Base-by-base conservation (phyloP, 2,113 vertebrate species). In the Gnathonemus echidnorhynchus region DNA sequence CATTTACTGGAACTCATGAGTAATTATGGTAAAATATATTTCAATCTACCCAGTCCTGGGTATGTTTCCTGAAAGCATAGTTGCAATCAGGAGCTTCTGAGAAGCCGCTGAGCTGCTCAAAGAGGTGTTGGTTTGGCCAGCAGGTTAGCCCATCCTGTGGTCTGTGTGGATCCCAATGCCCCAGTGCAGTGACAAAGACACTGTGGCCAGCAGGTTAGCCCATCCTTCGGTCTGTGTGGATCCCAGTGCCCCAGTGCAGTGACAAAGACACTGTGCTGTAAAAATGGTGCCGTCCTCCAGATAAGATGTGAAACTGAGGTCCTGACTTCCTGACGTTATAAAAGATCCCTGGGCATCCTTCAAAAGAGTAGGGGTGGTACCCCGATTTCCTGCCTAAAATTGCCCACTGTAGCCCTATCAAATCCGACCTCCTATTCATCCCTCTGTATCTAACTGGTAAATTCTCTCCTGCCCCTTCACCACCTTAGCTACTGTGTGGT, bases 1-100 rank as follows among this genome's bases (percentile, higher is more conserved):
- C 2, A 24, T 49, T 35, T 24, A 88, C 93, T 92, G 92, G 93
- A 93, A 91, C 89, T 52, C 84, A 77, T 35, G 74, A n/a, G 49
- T 21, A 62, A 86, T 92, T 90, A 89, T 91, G 52, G 50, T 21
- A 50, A 87, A 86, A 87, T 77, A 50, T 46, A 42, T 56, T 70
- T 39, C 39, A 52, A 42, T 52, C 3, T 27, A 35, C 7, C 42
- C 21, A 4, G 62, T 31, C n/a, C n/a, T 66, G n/a, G 21, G 58
- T 10, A 62, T 62, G 58, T 62, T 62, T 62, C 24, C 8, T 10
- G 8, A 62, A 62, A 62, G 21, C 58, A n/a, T n/a, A 62, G 58
- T n/a, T 62, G 58, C 24, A 9, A 62, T n/a, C 58, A 3, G 24
- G 58, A 66, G 62, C n/a, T 31, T 70, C n/a, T 70, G 62, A 70